Evolutionary conservation across 2,888 invertebrate genomes (phyloP), one percentile per base, ranked within the genome.

Genomic region (Scotopteryx bipunctaria): DNA sequence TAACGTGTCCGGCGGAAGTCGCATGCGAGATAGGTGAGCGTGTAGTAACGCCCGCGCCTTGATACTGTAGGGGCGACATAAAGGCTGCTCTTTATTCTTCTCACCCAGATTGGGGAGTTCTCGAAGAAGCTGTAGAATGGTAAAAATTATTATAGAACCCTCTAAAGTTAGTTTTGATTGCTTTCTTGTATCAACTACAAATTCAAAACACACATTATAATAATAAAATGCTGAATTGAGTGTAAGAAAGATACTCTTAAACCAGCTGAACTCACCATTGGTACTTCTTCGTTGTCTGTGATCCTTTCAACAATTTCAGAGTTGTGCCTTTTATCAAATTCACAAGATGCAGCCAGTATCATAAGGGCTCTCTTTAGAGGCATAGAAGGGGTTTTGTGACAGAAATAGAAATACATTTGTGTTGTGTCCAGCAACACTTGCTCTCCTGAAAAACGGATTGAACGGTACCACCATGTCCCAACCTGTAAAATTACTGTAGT

Each of bases 391-490:
- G 98, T 98, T 90, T 98, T 98, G 76, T 98, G 96, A 78, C 99
- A 96, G 84, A 98, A 99, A 78, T 95, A 97, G 78, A 96, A 97
- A 83, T 98, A 99, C 91, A 99, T 93, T 79, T 98, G 96, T 3
- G 98, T 97, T n/a, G 99, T 99, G 74, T 98, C 97, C 53, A 99
- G 86, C 8, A 99, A 90, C 1, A 99, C 98, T 92, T 98, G 97
- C 81, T 99, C 99, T 54, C 98, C 98, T 47, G 98, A 98, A 86
- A 96, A 99, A 67, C 97, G 95, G 66, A 99, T 99, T 53, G 98
- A 98, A 52, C 97, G 94, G 83, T 99, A 99, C 99, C 99, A 99
- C 99, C 99, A 99, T 66, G 96, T 96, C 37, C 99, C 99, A 57
- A 97, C 93, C 93, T 93, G 69, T 13, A 41, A 51, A 42, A 35